phyloP scores from a whole-genome alignment of 1,140 invertebrate genomes.

The Adoxophyes honmai region DNA sequence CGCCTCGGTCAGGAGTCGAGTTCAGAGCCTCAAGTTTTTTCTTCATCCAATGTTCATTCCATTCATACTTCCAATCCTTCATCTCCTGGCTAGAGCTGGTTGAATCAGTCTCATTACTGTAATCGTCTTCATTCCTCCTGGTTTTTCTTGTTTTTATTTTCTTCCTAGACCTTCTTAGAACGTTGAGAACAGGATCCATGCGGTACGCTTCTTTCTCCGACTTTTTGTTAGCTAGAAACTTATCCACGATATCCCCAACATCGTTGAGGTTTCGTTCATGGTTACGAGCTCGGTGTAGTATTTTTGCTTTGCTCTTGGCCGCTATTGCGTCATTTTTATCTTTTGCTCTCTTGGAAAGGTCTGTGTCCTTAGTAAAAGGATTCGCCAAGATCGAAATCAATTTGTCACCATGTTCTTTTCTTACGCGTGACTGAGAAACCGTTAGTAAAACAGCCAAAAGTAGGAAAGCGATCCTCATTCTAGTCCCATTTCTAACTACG shows the following conservation, averaged over 20 bases:
- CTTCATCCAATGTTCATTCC: background rate
- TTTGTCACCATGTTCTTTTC: too few relatives aligned
- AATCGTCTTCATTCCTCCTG: too few relatives aligned
- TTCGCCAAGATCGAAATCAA: too few relatives aligned
- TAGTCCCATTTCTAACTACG: too few relatives aligned
- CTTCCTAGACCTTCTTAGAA: background rate
- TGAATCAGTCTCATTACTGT: background rate
- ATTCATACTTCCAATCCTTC: conserved; percentile 8
- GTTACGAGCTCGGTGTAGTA: too few relatives aligned
- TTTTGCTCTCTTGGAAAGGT: too few relatives aligned
- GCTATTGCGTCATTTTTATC: background rate
- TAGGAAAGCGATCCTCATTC: too few relatives aligned
- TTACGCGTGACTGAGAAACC: too few relatives aligned
- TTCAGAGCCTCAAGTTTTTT: background rate
- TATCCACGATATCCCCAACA: background rate
- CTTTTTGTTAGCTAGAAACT: background rate
- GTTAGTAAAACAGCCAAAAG: too few relatives aligned
- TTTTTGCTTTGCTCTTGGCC: background rate
- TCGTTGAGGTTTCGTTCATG: background rate
- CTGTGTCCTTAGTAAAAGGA: too few relatives aligned
- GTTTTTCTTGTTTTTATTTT: too few relatives aligned
- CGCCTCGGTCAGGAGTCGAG: background rate
- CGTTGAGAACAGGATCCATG: background rate
- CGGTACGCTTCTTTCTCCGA: background rate
- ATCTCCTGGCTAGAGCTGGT: background rate